phyloP scores from a whole-genome alignment of 2,888 invertebrate genomes.

The Hypsopygia costalis region DNA sequence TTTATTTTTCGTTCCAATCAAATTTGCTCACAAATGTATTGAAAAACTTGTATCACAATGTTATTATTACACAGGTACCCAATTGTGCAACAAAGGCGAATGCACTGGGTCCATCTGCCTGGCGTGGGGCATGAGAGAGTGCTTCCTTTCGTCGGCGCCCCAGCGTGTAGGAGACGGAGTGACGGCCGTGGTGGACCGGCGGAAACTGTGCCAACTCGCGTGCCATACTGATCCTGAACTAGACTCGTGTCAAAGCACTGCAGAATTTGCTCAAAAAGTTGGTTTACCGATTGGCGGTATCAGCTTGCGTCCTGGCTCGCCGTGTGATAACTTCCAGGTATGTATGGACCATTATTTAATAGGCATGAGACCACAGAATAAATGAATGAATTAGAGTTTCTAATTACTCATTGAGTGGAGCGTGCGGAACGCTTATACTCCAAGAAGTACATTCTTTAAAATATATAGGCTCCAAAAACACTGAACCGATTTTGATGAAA shows the following conservation, averaged over 20 bases:
- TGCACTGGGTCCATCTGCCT: slow-evolving; percentile 98
- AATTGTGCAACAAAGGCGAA: slow-evolving; percentile 93
- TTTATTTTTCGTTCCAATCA: no score
- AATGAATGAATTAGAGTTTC: no score
- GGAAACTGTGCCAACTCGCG: slow-evolving; percentile 97
- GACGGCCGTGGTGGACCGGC: slow-evolving; percentile 85
- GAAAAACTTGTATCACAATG: no score
- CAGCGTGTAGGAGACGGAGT: slow-evolving; percentile 75
- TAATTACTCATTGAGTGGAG: no score
- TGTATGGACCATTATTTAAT: slow-evolving; percentile 2
- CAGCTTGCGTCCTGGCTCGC: slow-evolving; percentile 95
- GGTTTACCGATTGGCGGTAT: slow-evolving; percentile 90
- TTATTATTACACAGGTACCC: slow-evolving; percentile 70
- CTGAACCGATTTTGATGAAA: no score
- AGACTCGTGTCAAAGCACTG: slow-evolving; percentile 90
- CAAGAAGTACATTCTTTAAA: no score
- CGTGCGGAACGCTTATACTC: no score
- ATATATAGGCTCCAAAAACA: no score
- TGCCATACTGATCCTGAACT: slow-evolving; percentile 92
- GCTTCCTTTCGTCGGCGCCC: slow-evolving; percentile 92
- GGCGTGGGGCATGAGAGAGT: slow-evolving; percentile 96
- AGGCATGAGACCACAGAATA: neutral
- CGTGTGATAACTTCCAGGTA: slow-evolving; percentile 98
- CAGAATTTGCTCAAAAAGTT: slow-evolving; percentile 88
- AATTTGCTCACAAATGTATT: no score